Evolutionary conservation across 2,888 invertebrate genomes (phyloP).

Genomic region (Drosophila dives): DNA sequence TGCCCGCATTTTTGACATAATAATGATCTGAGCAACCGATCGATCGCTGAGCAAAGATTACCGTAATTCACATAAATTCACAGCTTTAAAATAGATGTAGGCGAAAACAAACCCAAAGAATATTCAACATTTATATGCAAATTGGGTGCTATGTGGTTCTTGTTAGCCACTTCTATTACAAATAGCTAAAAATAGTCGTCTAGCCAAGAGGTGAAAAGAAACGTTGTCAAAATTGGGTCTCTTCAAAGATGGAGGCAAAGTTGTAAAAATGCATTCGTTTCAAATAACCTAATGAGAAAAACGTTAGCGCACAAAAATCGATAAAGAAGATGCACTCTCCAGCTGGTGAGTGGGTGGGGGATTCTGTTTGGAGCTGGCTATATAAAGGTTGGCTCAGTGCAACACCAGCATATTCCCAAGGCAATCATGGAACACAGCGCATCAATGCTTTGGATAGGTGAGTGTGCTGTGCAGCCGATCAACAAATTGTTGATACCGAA

Average conservation of each 20-base stretch:
- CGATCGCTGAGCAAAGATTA: slow-evolving; percentile 23
- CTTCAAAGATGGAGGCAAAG: slow-evolving; percentile 22
- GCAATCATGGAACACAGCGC: slow-evolving; percentile 57
- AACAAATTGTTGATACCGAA: background rate
- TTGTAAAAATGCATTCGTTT: slow-evolving; percentile 16
- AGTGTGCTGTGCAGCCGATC: slow-evolving; percentile 13
- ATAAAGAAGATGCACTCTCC: slow-evolving; percentile 52
- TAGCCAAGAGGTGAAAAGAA: slow-evolving; percentile 35
- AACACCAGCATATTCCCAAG: slow-evolving; percentile 44
- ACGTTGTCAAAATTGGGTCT: background rate
- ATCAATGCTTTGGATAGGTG: slow-evolving; percentile 56
- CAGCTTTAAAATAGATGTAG: slow-evolving; percentile 23
- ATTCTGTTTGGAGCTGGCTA: slow-evolving; percentile 9
- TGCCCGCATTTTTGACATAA: slow-evolving; percentile 3
- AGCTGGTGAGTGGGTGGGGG: slow-evolving; percentile 32
- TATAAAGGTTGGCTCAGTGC: slow-evolving; percentile 47
- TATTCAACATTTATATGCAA: slow-evolving; percentile 53
- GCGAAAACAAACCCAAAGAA: slow-evolving; percentile 12
- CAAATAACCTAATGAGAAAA: slow-evolving; percentile 70
- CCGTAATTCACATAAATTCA: slow-evolving; percentile 24
- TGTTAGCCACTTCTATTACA: slow-evolving; percentile 28
- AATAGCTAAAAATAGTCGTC: slow-evolving; percentile 38
- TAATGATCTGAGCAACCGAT: slow-evolving; percentile 33
- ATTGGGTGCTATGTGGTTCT: slow-evolving; percentile 28
- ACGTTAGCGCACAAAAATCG: slow-evolving; percentile 48